These are phyloP conservation scores for Hyperoplus immaculatus DNA, from an alignment of 2,797 vertebrate genomes.

Conservation along the genomic window DNA sequence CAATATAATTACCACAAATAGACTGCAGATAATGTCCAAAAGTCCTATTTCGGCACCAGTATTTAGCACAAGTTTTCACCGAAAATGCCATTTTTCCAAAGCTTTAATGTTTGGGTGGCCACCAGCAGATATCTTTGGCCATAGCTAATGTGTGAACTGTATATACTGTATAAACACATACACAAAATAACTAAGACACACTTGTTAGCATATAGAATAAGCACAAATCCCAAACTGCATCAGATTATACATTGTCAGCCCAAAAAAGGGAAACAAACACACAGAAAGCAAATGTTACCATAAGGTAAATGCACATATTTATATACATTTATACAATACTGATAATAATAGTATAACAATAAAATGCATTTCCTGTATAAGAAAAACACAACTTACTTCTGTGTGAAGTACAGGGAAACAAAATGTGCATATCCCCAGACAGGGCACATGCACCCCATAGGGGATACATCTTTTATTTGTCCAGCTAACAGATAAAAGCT, in stretches of 20 bases:
- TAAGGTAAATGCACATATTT: not conserved
- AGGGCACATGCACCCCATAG: not conserved
- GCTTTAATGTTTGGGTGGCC: slow-evolving; percentile 52
- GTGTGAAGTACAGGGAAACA: not conserved
- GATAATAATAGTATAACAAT: not conserved
- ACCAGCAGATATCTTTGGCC: slow-evolving; percentile 28
- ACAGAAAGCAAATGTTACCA: not conserved
- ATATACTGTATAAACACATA: not conserved
- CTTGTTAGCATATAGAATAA: not conserved
- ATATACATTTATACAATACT: not conserved
- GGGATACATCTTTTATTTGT: slow-evolving; percentile 4
- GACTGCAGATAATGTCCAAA: slow-evolving; percentile 33
- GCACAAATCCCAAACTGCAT: not conserved
- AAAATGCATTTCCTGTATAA: too few species aligned
- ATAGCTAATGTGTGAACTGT: slow-evolving; percentile 5
- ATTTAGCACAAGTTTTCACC: slow-evolving; percentile 55
- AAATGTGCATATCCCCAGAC: not conserved
- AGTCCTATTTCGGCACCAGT: slow-evolving; percentile 54
- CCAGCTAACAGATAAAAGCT: slow-evolving; percentile 47
- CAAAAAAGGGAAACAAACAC: not conserved
- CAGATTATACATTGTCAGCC: not conserved
- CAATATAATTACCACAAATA: slow-evolving; percentile 57
- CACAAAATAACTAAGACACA: slow-evolving; percentile 9
- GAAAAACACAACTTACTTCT: too few species aligned
- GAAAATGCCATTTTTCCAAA: slow-evolving; percentile 58